Evolutionary conservation across 2,888 invertebrate genomes (phyloP), one percentile per base, ranked within the genome.

Genomic region (Steromphala cineraria): DNA sequence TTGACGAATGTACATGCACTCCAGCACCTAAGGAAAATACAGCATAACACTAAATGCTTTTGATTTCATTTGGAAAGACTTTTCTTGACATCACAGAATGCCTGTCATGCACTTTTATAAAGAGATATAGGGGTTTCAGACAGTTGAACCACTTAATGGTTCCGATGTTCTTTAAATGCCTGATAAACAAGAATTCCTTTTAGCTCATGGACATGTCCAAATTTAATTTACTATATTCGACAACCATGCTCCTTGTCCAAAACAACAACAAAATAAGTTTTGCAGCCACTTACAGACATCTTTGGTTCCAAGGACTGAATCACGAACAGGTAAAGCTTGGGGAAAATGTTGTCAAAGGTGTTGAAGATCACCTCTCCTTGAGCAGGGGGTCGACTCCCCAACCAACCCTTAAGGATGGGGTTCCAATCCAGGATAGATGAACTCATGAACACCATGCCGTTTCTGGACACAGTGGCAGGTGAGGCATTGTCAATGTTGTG

Each of bases 341-440:
- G 94, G 93, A 97, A 97, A 0, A 96, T 96, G 85, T 95, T 95
- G 82, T 96, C 96, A 92, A 97, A 97, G 0, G 96, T 93, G 36
- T 95, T 80, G 85, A 90, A 95, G 85, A 97, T 96, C 3, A 96
- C 94, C 78, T 96, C 95, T 86, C 95, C 93, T 91, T 95, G 95
- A 55, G 88, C 86, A 13, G 91, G 83, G 2, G 94, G 92, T 52
- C 95, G 95, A 4, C 91, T 91, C 52, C 90, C 80, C 67, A 93
- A 85, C 93, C 93, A 93, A 78, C 92, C 96, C 96, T 0, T 98
- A 92, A 98, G 95, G 80, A 98, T 97, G 91, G 98, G 98, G 89
- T 96, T 95, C 96, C 98, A 99, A 92, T 97, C 97, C 80, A 99
- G 94, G 1, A 98, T 98, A 0, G 98, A 98, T 0, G 98, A 97